A percentile compares a stretch with the other conserved stretches of the same genome.
Evolutionary conservation across 2,888 invertebrate species (phyloP).

Genomic region (Diaperis boleti): DNA sequence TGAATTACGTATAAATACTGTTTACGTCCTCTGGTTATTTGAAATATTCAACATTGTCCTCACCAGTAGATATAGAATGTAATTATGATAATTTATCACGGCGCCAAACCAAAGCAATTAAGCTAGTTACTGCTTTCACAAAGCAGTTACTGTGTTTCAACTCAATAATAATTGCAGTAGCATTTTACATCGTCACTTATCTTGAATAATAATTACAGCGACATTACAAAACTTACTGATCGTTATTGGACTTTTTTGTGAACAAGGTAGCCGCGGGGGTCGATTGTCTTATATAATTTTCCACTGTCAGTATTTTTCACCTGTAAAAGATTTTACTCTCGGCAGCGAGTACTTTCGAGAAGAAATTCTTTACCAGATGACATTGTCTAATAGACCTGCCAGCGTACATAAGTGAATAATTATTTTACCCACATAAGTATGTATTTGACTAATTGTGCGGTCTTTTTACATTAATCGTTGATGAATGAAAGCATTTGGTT

Average conservation of each 20-base stretch:
- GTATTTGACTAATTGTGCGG: conserved; percentile 37
- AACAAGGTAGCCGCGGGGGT: conserved; percentile 2
- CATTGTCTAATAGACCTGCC: conserved; percentile 41
- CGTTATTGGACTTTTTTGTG: conserved; percentile 4
- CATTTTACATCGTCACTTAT: conserved; percentile 24
- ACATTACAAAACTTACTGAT: conserved; percentile 19
- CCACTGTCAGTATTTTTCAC: conserved; percentile 5
- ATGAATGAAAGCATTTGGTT: conserved; percentile 28
- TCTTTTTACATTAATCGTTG: conserved; percentile 30
- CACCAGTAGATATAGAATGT: conserved; percentile 15
- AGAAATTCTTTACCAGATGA: conserved; percentile 40
- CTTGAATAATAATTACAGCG: conserved; percentile 16
- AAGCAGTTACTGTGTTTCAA: conserved; percentile 25
- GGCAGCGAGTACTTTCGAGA: conserved; percentile 24
- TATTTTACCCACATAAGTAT: conserved; percentile 32
- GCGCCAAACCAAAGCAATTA: conserved; percentile 41
- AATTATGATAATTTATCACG: conserved; percentile 37
- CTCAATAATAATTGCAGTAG: conserved; percentile 21
- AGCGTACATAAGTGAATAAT: conserved; percentile 36
- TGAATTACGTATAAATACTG: conserved; percentile 22
- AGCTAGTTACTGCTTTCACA: conserved; percentile 36
- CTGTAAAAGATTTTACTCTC: background rate
- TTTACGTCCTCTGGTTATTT: conserved; percentile 11
- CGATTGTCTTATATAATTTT: conserved; percentile 7
- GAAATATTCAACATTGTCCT: conserved; percentile 32